Evolutionary conservation across 2,888 invertebrate species (phyloP), one percentile per base, ranked within the genome.

Genomic region (Volucella inanis): DNA sequence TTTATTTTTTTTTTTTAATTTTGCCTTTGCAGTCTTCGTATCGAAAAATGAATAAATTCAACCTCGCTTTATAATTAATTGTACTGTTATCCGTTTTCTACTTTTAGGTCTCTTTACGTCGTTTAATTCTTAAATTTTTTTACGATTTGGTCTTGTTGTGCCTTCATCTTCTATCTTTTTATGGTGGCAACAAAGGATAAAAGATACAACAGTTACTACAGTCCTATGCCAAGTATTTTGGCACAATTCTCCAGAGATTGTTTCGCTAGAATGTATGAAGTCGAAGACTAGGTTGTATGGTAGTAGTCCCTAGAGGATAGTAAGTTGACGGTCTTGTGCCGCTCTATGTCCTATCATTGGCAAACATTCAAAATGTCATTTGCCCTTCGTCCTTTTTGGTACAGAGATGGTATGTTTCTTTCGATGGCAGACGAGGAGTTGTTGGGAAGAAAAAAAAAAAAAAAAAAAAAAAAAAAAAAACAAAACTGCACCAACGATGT

Each of bases 161-260:
- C 31, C 18, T 59, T 59, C 52, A 18, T 15, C 14, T 6, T 31
- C 31, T 31, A 31, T 31, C 31, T 31, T 31, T 31, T 31, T 6
- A 31, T 31, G 31, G 31, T 31, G 31, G 50, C 71, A 59, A 61
- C 67, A 79, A 72, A 72, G 79, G 72, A 72, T 41, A 67, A 18
- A 14, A 57, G 41, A 10, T 2, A 45, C 4, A n/a, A 45, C 3
- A 31, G 31, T 31, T 31, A 31, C 31, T 6, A 31, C 6, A 62
- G 47, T 77, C 74, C 68, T 74, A 52, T 83, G 83, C 79, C 83
- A 83, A 83, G 83, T 83, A 79, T 83, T 75, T 83, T 83, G 83
- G 83, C 79, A 83, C 52, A 74, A 65, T 70, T 70, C 79, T 47
- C 74, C 52, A 22, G 82, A 55, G 82, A 71, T 72, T 80, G 22